A percentile compares a stretch with the other conserved stretches of the same genome.
Evolutionary conservation across 2,113 vertebrate species (phyloP).

Genomic region (Asarcornis scutulata): DNA sequence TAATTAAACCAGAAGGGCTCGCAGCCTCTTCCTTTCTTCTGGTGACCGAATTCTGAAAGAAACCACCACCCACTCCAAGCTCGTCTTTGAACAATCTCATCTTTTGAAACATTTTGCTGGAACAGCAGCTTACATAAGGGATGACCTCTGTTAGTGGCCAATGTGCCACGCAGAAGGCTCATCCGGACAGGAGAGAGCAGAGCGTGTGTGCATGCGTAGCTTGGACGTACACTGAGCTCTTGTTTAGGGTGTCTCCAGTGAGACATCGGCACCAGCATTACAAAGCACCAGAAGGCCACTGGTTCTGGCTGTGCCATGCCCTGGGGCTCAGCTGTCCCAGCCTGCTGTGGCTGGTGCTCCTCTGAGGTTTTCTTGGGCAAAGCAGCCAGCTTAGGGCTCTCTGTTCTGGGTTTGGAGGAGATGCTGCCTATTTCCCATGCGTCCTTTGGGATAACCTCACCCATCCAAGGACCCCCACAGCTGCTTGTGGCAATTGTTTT

Average conservation of each 20-base stretch:
- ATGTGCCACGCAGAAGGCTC: neutral
- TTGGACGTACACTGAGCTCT: fast-evolving
- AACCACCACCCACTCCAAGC: neutral
- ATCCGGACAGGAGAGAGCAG: neutral
- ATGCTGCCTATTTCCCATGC: neutral
- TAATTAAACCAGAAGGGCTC: neutral
- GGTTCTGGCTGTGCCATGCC: neutral
- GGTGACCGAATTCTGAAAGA: neutral
- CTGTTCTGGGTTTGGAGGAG: slow-evolving; percentile 18
- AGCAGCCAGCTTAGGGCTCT: slow-evolving; percentile 22
- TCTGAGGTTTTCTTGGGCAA: slow-evolving; percentile 40
- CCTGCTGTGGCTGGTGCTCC: neutral
- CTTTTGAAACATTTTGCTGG: neutral
- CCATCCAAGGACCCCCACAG: neutral
- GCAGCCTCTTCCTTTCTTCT: neutral
- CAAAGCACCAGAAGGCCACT: neutral
- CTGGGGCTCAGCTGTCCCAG: slow-evolving; percentile 8
- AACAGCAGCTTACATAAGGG: neutral
- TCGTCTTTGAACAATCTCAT: neutral
- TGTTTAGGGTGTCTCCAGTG: neutral
- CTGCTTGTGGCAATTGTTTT: slow-evolving; percentile 26
- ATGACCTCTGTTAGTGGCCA: neutral
- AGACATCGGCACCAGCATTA: neutral
- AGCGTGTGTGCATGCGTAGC: neutral
- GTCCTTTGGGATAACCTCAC: slow-evolving; percentile 48